phyloP scores from a whole-genome alignment of 2,888 invertebrate species.

The Halictus ligatus region DNA sequence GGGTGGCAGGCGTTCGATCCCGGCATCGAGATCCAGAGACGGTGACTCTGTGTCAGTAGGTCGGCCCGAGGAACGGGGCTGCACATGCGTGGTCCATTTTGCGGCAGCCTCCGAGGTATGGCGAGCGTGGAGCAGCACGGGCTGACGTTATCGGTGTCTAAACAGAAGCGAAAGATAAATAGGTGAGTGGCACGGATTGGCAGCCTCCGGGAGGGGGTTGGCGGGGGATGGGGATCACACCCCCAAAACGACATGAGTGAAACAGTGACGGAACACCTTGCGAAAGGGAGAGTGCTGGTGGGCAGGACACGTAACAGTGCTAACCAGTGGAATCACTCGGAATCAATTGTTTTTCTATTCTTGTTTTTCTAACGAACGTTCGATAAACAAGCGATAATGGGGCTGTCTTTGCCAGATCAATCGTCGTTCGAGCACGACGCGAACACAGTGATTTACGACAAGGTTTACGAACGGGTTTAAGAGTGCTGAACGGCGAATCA shows the following conservation, averaged over 20 bases:
- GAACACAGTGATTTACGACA: not conserved
- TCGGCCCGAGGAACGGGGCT: slow-evolving; percentile 39
- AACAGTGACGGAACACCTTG: slow-evolving; percentile 8
- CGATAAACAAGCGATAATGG: not conserved
- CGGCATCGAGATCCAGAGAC: slow-evolving; percentile 24
- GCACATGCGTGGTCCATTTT: slow-evolving; percentile 50
- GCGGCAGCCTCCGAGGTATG: slow-evolving; percentile 35
- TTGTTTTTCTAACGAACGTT: not conserved
- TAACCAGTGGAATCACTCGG: not conserved
- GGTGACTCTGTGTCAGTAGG: slow-evolving; percentile 53
- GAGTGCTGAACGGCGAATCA: not conserved
- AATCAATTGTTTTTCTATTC: not conserved
- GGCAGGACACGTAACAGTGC: not conserved
- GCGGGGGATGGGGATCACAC: not conserved
- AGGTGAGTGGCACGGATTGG: slow-evolving; percentile 17
- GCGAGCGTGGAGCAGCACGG: slow-evolving; percentile 29
- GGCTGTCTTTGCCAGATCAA: not conserved
- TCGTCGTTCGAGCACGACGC: not conserved
- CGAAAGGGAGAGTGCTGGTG: not conserved
- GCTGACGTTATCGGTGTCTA: slow-evolving; percentile 40
- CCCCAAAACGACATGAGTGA: not conserved
- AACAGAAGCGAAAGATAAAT: slow-evolving; percentile 43
- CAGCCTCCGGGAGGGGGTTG: not conserved
- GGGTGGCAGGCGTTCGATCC: slow-evolving; percentile 37
- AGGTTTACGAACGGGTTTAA: not conserved